Evolutionary conservation across 2,797 vertebrate species (phyloP), one percentile per base, ranked within the genome.

Genomic region (Botia kubotai): DNA sequence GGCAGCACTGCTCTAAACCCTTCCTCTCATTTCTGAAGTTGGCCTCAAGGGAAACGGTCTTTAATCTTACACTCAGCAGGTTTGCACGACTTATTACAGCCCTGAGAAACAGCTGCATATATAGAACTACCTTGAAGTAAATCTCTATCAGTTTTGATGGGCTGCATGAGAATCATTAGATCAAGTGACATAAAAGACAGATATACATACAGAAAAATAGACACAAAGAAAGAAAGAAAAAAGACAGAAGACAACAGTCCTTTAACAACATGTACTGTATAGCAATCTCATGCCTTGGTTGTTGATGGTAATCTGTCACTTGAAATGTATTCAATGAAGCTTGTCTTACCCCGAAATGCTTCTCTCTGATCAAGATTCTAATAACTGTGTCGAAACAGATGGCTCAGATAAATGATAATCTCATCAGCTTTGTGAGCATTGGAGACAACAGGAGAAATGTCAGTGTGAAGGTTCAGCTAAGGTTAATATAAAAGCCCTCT

Each of bases 361-460:
- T 16, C 5, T 58, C 23, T 72, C 55, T 72, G 69, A 78, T 82
- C 66, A 74, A 67, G n/a, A 60, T 78, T 78, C 72, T 66, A 75
- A 80, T 83, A 75, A 75, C 33, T 33, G 33, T 29, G 16, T n/a
- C 0, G 5, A 23, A 52, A 79, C 57, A n/a, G 48, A 70, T 19
- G n/a, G 12, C 62, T 79, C 17, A 52, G 67, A 71, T 62, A 71
- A 71, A 52, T 10, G n/a, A 50, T 50, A 78, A 78, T 70, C 67
- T 62, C 55, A 71, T 36, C 23, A 71, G 13, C 26, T 60, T 19
- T 71, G 57, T 36, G 55, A 71, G 19, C 39, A 78, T 58, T 58
- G 58, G 11, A 67, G 16, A 48, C 36, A 77, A 50, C n/a, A 69
- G 36, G n/a, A 68, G 39, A 48, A 58, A 77, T 33, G 16, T 69